These are phyloP conservation scores for Mus spicilegus DNA, from an alignment of 2,113 vertebrate species.

Conservation along the genomic window DNA sequence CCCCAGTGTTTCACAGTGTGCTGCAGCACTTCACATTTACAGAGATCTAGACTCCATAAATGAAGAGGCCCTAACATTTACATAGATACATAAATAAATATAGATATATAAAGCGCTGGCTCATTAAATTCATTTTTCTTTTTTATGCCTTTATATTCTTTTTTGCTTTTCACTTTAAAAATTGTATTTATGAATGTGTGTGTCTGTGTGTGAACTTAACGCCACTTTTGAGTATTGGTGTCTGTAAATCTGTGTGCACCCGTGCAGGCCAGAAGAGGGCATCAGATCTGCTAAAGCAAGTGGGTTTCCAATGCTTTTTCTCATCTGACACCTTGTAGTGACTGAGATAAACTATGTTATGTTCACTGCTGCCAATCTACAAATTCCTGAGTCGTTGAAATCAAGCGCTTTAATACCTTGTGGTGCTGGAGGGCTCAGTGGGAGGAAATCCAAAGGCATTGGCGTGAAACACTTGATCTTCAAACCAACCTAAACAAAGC, in stretches of 20 bases:
- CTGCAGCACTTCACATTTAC: neutral
- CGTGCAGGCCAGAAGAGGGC: neutral
- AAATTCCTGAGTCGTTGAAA: neutral
- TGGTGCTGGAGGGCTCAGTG: slow-evolving; percentile 92
- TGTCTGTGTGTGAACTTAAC: neutral
- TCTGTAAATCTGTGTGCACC: neutral
- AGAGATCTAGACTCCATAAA: neutral
- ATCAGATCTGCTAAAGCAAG: neutral
- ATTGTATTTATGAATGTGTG: neutral
- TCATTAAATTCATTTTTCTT: neutral
- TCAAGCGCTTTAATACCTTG: slow-evolving; percentile 88
- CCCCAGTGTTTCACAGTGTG: neutral
- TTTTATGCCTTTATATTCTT: neutral
- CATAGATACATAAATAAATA: neutral
- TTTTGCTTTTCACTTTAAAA: neutral
- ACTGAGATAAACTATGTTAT: neutral
- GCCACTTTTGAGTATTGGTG: neutral
- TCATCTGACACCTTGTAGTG: neutral
- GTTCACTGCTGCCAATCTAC: neutral
- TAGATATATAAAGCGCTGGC: too few relatives aligned
- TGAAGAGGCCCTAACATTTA: neutral
- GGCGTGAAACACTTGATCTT: slow-evolving; percentile 95
- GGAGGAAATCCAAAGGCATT: slow-evolving; percentile 98
- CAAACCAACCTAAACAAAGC: slow-evolving; percentile 93
- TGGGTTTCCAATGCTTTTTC: slow-evolving; percentile 3